Evolutionary conservation across 2,113 vertebrate genomes (phyloP), one percentile per base, ranked within the genome.

Genomic region (Psilopogon haemacephalus): DNA sequence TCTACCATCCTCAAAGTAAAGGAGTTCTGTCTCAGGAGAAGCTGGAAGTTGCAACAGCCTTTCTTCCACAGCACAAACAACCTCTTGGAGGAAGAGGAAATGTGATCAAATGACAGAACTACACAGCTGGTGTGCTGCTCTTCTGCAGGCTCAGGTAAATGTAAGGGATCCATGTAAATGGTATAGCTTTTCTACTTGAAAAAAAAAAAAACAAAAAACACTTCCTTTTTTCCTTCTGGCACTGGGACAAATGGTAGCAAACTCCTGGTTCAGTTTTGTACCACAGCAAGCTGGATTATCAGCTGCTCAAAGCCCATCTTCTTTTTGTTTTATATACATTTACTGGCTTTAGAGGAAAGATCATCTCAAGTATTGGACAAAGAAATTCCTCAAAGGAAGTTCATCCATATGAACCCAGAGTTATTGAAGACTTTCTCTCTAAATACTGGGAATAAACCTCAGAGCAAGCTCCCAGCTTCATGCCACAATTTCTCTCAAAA

Each of bases 31-130:
- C 44, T 46, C 44, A 46, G 19, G 44, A 21, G 44, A 46, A 21
- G 44, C 44, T 46, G 44, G 9, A 46, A 9, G 58, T 62, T 83
- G 40, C 79, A 65, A 72, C 48, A 32, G 23, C 20, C 40, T 65
- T 42, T 52, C 32, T 62, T 50, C 27, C 30, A 65, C 44, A 85
- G 59, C 6, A 48, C 65, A 60, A 89, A 56, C 50, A 86, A 46
- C 20, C 6, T 64, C 58, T 46, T 19, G 5, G 27, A 67, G 28
- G 24, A 35, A 69, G 40, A 77, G 2, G 18, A 35, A 44, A 76
- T 13, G 24, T 28, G 52, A 19, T 20, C 2, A 1, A 1, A 0
- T 12, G 18, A 33, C 18, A 38, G 32, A 62, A 56, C 19, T 54
- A 11, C 33, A 90, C 76, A 74, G 19, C 46, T 75, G 32, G 6